Evolutionary conservation across 2,888 invertebrate genomes (phyloP).

Genomic region (Lydus trimaculatus): DNA sequence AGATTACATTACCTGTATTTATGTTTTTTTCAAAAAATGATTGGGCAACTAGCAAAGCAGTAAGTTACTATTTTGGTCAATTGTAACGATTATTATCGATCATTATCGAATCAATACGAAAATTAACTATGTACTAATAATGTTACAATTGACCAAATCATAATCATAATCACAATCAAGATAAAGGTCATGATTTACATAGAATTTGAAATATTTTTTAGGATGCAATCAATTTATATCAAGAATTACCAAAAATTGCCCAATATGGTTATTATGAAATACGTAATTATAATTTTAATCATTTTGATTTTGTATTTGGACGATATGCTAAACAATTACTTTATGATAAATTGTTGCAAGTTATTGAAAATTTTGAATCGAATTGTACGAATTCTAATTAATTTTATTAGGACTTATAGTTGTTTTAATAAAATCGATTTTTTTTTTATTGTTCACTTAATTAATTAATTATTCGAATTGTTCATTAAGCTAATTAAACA

Average conservation of each 20-base stretch:
- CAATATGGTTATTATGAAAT: conserved; percentile 64
- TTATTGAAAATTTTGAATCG: conserved; percentile 35
- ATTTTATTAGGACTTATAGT: background rate
- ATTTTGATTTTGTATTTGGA: conserved; percentile 74
- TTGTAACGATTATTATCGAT: too few relatives aligned
- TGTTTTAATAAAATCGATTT: background rate
- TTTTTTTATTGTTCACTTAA: conserved; percentile 1
- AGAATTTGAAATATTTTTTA: conserved; percentile 45
- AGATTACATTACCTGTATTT: conserved; percentile 63
- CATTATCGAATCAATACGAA: too few relatives aligned
- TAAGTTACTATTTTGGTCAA: conserved; percentile 41
- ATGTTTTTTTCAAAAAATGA: conserved; percentile 66
- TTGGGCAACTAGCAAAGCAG: conserved; percentile 65
- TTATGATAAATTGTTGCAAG: conserved; percentile 57
- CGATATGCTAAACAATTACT: conserved; percentile 67
- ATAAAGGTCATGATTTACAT: background rate
- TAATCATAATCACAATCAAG: background rate
- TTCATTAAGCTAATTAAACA: too few relatives aligned
- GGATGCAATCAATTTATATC: conserved; percentile 68
- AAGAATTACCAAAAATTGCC: conserved; percentile 62
- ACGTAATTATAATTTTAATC: conserved; percentile 71
- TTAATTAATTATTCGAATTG: background rate
- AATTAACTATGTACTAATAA: background rate
- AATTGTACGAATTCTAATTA: background rate
- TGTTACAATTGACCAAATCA: too few relatives aligned